phyloP scores from a whole-genome alignment of 2,797 vertebrate genomes.

The Hephaestus fuliginosus region DNA sequence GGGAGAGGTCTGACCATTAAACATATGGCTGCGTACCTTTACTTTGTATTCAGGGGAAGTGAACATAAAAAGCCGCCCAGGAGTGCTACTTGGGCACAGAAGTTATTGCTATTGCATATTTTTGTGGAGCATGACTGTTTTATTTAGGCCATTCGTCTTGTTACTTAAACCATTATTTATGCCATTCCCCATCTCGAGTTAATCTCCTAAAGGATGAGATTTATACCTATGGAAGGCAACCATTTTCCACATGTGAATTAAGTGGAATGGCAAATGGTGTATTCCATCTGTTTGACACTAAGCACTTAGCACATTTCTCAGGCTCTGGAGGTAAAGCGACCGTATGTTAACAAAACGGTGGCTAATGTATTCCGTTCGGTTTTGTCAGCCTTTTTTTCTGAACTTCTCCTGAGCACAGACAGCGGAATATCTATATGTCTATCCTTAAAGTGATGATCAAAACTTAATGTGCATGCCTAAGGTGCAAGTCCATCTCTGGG shows the following conservation, averaged over 20 bases:
- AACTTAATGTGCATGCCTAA: conserved; percentile 39
- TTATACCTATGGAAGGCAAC: conserved; percentile 61
- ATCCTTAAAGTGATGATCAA: conserved; percentile 43
- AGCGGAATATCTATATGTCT: conserved; percentile 17
- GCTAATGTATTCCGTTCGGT: conserved; percentile 30
- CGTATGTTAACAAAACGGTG: conserved; percentile 27
- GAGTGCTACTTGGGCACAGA: conserved; percentile 40
- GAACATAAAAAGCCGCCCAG: conserved; percentile 49
- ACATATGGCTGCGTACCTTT: conserved; percentile 48
- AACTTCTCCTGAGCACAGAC: not conserved
- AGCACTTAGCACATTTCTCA: conserved; percentile 34
- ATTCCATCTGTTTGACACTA: conserved; percentile 59
- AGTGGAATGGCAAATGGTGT: conserved; percentile 45
- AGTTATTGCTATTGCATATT: conserved; percentile 64
- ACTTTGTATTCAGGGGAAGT: conserved; percentile 42
- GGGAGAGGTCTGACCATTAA: conserved; percentile 38
- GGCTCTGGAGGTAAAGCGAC: conserved; percentile 26
- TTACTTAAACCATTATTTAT: conserved; percentile 71
- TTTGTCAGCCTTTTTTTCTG: conserved; percentile 1
- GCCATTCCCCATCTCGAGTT: conserved; percentile 48
- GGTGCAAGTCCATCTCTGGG: conserved; percentile 38
- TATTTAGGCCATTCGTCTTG: conserved; percentile 70
- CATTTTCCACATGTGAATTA: conserved; percentile 60
- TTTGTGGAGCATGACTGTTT: conserved; percentile 70
- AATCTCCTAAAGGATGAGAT: conserved; percentile 76